phyloP scores from a whole-genome alignment of 2,888 invertebrate genomes.

The Acleris laterana region DNA sequence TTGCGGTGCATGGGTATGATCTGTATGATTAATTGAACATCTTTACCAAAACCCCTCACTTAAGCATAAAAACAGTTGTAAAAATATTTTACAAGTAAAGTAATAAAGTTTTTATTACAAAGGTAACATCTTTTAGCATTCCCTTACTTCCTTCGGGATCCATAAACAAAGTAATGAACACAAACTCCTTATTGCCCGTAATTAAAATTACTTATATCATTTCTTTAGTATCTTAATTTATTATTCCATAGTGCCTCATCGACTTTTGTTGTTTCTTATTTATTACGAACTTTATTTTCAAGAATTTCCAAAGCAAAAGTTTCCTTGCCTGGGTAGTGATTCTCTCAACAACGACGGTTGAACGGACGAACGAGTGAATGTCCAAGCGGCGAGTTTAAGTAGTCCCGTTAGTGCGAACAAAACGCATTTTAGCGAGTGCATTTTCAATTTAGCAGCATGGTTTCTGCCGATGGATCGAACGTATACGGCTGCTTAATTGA shows the following conservation, averaged over 20 bases:
- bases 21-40: too few relatives aligned
- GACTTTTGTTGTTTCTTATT: background rate
- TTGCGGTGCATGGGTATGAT: too few relatives aligned
- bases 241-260: background rate
- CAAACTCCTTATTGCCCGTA: conserved; percentile 3
- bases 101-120: background rate
- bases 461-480: too few relatives aligned
- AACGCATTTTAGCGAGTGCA: too few relatives aligned
- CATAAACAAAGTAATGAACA: conserved; percentile 21
- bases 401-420: too few relatives aligned
- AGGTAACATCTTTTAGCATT: background rate
- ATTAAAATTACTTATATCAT: conserved; percentile 16
- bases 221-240: conserved; percentile 3
- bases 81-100: too few relatives aligned
- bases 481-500: too few relatives aligned
- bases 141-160: conserved; percentile 3
- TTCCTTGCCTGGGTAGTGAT: background rate
- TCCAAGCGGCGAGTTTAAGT: too few relatives aligned
- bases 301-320: conserved; percentile 1
- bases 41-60: background rate
- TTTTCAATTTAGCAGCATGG: too few relatives aligned
- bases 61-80: background rate
- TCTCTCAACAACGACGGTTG: too few relatives aligned
- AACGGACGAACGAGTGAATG: too few relatives aligned
- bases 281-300: background rate